These are phyloP conservation scores for Cairina moschata DNA, from an alignment of 2,113 vertebrate species.

Conservation along the genomic window DNA sequence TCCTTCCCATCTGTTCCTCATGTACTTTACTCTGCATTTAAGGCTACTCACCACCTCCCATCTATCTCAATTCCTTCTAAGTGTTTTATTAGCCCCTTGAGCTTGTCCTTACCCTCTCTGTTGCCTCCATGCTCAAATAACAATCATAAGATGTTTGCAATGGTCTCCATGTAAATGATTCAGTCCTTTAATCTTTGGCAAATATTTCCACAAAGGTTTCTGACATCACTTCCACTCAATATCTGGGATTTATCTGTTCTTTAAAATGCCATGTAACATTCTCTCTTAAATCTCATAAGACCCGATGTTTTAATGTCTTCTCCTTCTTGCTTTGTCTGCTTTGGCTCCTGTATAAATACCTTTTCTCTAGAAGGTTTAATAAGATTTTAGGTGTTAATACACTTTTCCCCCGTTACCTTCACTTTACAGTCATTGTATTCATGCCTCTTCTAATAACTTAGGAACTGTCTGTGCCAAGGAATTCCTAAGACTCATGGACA, in stretches of 20 bases:
- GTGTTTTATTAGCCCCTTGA: neutral
- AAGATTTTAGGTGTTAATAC: constrained; percentile 33
- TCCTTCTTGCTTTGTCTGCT: neutral
- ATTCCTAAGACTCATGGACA: constrained; percentile 43
- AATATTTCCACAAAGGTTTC: constrained; percentile 36
- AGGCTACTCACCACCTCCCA: neutral
- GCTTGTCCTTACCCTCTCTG: neutral
- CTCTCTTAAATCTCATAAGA: neutral
- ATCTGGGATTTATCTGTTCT: constrained; percentile 38
- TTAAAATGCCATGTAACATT: constrained; percentile 1
- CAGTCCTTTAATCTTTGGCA: neutral
- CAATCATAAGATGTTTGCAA: neutral
- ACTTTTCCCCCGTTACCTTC: neutral
- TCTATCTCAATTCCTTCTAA: neutral
- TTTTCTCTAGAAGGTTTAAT: neutral
- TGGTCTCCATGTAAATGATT: neutral
- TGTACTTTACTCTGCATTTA: neutral
- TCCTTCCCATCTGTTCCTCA: neutral
- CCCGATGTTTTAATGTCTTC: neutral
- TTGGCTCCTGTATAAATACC: neutral
- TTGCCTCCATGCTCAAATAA: neutral
- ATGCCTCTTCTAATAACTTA: constrained; percentile 17
- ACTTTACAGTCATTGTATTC: constrained; percentile 25
- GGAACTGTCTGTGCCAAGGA: constrained; percentile 16
- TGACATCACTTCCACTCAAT: neutral